A percentile compares a stretch with the other conserved stretches of the same genome.
These are phyloP conservation scores for Pseudococcus viburni DNA, from an alignment of 2,888 invertebrate genomes.

Conservation along the genomic window DNA sequence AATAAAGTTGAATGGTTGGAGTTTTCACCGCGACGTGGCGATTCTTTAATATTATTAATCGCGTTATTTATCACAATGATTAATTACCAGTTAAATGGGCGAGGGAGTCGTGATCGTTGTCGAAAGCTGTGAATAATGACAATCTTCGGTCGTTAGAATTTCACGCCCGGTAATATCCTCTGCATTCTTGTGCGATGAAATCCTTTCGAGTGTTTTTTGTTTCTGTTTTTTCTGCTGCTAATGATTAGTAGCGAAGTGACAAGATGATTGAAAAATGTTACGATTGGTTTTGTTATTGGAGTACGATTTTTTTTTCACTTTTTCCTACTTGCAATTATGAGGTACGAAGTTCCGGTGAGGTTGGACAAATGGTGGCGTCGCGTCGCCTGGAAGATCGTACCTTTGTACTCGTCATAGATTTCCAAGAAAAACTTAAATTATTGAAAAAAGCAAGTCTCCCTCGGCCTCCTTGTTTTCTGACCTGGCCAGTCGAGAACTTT, in stretches of 20 bases:
- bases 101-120: constrained; percentile 6
- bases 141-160: constrained; percentile 26
- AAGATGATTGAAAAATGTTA: not conserved
- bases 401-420: no score
- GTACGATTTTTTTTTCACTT: no score
- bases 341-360: no score
- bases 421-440: no score
- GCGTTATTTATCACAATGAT: constrained; percentile 43
- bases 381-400: no score
- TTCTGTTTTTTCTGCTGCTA: not conserved
- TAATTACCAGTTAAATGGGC: constrained; percentile 35
- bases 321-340: no score
- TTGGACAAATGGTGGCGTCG: no score
- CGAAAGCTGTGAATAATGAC: constrained; percentile 57
- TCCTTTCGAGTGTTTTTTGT: not conserved
- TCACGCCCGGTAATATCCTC: not conserved
- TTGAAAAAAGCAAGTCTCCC: no score
- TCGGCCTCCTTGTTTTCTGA: no score
- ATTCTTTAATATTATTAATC: constrained; percentile 57
- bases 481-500: no score
- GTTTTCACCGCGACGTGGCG: not conserved
- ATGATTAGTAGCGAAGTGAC: not conserved
- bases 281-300: not conserved
- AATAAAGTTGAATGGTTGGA: constrained; percentile 11
- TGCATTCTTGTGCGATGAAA: no score